These are phyloP conservation scores for Yoshiicerus persimilis DNA, from an alignment of 1,140 invertebrate genomes.

Conservation along the genomic window DNA sequence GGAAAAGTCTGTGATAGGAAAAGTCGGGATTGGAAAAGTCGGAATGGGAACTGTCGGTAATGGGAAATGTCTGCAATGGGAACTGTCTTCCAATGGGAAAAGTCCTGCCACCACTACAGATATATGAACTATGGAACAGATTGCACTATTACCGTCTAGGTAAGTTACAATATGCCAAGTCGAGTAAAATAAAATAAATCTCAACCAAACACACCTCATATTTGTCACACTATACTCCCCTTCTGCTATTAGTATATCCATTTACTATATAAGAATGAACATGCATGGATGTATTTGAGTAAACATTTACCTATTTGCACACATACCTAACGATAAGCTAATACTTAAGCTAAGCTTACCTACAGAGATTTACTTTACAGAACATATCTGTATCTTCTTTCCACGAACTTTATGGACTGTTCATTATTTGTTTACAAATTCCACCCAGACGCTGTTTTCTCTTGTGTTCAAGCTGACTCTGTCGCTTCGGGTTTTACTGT, in stretches of 20 bases:
- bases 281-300: too few relatives aligned
- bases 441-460: neutral
- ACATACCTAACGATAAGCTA: neutral
- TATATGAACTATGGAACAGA: neutral
- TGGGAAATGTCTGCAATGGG: too few relatives aligned
- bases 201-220: neutral
- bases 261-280: too few relatives aligned
- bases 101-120: too few relatives aligned
- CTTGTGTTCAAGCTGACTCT: neutral
- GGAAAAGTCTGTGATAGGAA: too few relatives aligned
- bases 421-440: slow-evolving; percentile 7
- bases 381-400: neutral
- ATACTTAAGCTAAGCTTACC: neutral
- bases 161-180: neutral
- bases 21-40: too few relatives aligned
- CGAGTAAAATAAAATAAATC: neutral
- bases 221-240: too few relatives aligned
- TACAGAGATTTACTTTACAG: neutral
- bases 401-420: neutral
- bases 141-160: neutral
- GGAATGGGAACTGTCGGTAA: too few relatives aligned
- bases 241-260: too few relatives aligned
- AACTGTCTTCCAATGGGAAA: too few relatives aligned
- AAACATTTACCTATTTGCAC: too few relatives aligned
- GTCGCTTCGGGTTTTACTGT: neutral